phyloP scores from a whole-genome alignment of 1,140 invertebrate genomes.

The Diploscapter pachys region DNA sequence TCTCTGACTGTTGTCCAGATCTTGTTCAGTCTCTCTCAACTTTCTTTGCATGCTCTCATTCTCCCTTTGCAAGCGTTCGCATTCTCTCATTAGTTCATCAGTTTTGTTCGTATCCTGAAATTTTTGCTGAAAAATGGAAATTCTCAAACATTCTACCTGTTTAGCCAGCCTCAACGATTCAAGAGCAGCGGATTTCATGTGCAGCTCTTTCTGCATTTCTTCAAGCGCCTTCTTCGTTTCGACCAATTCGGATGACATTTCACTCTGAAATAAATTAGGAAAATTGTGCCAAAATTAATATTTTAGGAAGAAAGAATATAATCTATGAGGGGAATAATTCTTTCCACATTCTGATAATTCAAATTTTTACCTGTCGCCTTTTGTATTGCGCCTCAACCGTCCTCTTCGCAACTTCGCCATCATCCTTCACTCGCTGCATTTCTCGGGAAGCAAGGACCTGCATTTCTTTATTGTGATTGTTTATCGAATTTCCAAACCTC shows the following conservation, averaged over 20 bases:
- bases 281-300: background rate
- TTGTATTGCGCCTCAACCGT: constrained; percentile 31
- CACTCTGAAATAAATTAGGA: background rate
- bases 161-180: constrained; percentile 41
- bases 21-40: background rate
- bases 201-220: constrained; percentile 37
- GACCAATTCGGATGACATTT: constrained; percentile 19
- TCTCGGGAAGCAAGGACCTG: constrained; percentile 7
- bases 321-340: background rate
- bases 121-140: no score
- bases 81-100: constrained; percentile 29
- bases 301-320: background rate
- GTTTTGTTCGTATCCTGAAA: constrained; percentile 10
- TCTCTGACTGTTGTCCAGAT: constrained; percentile 14
- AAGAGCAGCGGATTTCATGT: constrained; percentile 39
- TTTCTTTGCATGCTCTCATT: constrained; percentile 22
- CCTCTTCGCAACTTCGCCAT: constrained; percentile 12
- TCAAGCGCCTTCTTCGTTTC: constrained; percentile 27
- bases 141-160: constrained; percentile 6
- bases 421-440: background rate
- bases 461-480: background rate
- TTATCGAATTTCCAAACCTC: background rate
- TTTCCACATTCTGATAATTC: background rate
- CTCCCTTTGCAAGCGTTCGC: constrained; percentile 13
- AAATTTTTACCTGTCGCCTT: constrained; percentile 10